Evolutionary conservation across 2,113 vertebrate genomes (phyloP).

Genomic region (Cyprinus carpio): DNA sequence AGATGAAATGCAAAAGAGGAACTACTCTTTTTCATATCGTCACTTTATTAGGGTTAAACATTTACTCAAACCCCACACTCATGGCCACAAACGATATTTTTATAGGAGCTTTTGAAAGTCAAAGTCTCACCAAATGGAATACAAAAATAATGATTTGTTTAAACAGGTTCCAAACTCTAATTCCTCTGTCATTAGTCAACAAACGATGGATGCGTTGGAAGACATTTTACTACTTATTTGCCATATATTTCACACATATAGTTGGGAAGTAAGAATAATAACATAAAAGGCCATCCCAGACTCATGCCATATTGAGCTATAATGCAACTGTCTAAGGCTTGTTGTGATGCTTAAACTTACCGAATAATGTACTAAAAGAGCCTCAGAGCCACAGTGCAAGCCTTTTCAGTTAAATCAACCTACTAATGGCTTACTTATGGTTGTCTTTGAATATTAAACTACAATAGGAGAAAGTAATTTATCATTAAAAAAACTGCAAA

Average conservation of each 20-base stretch:
- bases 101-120: background rate
- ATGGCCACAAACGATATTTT: background rate
- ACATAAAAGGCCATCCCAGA: background rate
- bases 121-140: background rate
- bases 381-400: background rate
- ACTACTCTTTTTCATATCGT: background rate
- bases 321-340: background rate
- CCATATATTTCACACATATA: background rate
- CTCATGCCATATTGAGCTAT: background rate
- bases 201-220: background rate
- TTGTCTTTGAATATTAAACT: background rate
- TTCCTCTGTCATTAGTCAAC: background rate
- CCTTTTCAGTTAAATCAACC: background rate
- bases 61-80: background rate
- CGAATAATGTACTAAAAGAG: background rate
- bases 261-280: background rate
- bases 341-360: background rate
- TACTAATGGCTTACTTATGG: background rate
- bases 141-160: background rate
- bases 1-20: conserved; percentile 21
- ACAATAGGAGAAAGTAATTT: background rate
- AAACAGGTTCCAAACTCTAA: background rate
- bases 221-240: background rate
- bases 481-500: background rate
- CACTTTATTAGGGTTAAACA: conserved; percentile 15